A percentile compares a stretch with the other conserved stretches of the same genome.
phyloP scores from a whole-genome alignment of 2,888 invertebrate genomes.

The Aromia moschata region DNA sequence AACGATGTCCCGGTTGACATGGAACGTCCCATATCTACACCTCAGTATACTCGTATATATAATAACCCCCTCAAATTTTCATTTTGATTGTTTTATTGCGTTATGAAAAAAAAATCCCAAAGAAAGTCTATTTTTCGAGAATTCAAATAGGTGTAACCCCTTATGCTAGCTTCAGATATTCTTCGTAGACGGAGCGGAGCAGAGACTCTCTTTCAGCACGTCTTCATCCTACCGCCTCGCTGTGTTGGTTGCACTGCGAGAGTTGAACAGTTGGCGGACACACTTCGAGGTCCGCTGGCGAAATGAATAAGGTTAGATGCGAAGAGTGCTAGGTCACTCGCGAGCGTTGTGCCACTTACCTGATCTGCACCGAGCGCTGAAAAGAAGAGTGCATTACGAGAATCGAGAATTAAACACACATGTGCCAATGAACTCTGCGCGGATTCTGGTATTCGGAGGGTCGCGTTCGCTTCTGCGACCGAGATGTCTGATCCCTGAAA shows the following conservation, averaged over 20 bases:
- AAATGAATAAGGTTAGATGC: conserved; percentile 57
- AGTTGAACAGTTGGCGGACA: conserved; percentile 7
- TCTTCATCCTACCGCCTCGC: background rate
- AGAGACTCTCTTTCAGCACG: too few species aligned
- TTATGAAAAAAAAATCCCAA: too few species aligned
- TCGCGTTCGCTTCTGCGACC: background rate
- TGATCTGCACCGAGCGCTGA: conserved; percentile 57
- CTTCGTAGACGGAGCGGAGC: too few species aligned
- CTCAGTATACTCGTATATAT: too few species aligned
- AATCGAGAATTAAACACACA: conserved; percentile 41
- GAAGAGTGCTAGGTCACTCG: conserved; percentile 56
- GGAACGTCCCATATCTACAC: too few species aligned
- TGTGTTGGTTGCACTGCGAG: background rate
- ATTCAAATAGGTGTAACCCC: too few species aligned
- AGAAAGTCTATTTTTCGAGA: too few species aligned
- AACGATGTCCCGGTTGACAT: too few species aligned
- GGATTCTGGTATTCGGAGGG: conserved; percentile 21
- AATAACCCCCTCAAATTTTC: too few species aligned
- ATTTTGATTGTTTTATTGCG: too few species aligned
- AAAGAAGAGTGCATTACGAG: conserved; percentile 61
- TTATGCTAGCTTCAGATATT: too few species aligned
- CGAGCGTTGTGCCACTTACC: conserved; percentile 61
- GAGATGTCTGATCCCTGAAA: background rate
- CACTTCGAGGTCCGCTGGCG: conserved; percentile 31
- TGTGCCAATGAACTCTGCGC: conserved; percentile 48